A percentile compares a stretch with the other conserved stretches of the same genome.
Conservation (phyloP, 2,888 invertebrate genomes). For the Polyommatus icarus region DNA sequence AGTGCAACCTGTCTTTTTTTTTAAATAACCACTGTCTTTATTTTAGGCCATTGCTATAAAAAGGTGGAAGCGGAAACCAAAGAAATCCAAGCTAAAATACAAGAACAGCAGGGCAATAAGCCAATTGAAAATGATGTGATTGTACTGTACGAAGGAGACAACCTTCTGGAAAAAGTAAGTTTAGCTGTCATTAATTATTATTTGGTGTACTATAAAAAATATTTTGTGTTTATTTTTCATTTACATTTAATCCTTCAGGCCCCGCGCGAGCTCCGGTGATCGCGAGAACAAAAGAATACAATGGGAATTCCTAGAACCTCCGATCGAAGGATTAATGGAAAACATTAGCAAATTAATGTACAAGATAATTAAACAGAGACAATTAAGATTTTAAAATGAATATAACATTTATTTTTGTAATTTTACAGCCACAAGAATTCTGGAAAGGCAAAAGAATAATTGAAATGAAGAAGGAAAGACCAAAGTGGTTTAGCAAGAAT, state of each 20-base stretch:
- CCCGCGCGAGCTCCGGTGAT: no score
- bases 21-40: not conserved
- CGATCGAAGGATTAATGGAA: no score
- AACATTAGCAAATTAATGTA: no score
- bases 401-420: slow-evolving; percentile 23
- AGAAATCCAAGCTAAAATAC: slow-evolving; percentile 87
- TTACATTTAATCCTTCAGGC: no score
- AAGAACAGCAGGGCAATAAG: slow-evolving; percentile 82
- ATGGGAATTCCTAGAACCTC: no score
- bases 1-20: no score
- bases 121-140: slow-evolving; percentile 92
- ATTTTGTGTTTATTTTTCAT: no score
- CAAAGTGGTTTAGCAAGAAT: slow-evolving; percentile 93
- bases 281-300: no score
- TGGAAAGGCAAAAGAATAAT: slow-evolving; percentile 88
- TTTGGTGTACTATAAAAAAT: no score
- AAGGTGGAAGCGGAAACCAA: slow-evolving; percentile 90
- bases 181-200: not conserved
- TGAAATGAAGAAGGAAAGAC: slow-evolving; percentile 91
- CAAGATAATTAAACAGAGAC: no score
- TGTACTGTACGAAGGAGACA: slow-evolving; percentile 92
- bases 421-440: slow-evolving; percentile 77
- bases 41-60: slow-evolving; percentile 90
- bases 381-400: not conserved
- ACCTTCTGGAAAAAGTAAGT: slow-evolving; percentile 72